Evolutionary conservation across 2,113 vertebrate species (phyloP).

Genomic region (Myrmophylax atrothorax): DNA sequence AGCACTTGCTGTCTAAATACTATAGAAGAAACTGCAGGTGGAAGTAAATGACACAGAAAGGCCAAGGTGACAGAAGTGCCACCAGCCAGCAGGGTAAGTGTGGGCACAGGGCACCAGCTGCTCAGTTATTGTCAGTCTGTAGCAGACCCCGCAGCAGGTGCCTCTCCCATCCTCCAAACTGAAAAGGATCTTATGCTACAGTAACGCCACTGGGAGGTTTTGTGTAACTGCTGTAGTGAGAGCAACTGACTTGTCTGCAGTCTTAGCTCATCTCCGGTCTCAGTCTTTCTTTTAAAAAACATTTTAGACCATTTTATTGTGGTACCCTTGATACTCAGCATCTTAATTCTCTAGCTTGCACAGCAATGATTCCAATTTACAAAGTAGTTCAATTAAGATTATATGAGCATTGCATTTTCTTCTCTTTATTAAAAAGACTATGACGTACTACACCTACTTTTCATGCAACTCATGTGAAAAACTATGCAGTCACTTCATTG

Average conservation of each 20-base stretch:
- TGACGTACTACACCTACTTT: background rate
- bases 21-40: background rate
- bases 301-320: background rate
- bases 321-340: background rate
- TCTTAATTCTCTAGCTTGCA: background rate
- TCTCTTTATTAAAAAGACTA: background rate
- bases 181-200: constrained; percentile 31
- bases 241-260: background rate
- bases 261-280: background rate
- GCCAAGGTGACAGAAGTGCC: background rate
- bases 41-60: background rate
- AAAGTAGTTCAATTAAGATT: background rate
- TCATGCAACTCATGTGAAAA: background rate
- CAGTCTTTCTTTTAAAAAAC: background rate
- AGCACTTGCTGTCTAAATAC: background rate
- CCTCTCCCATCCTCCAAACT: background rate
- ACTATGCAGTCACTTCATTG: background rate
- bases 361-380: background rate
- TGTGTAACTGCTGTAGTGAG: background rate
- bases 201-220: background rate
- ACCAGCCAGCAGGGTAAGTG: background rate
- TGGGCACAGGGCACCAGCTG: constrained; percentile 29
- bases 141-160: constrained; percentile 37
- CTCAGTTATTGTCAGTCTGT: background rate
- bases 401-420: background rate